A percentile compares a stretch with the other conserved stretches of the same genome.
phyloP scores from a whole-genome alignment of 2,113 vertebrate species.

The Psephotus haematonotus region DNA sequence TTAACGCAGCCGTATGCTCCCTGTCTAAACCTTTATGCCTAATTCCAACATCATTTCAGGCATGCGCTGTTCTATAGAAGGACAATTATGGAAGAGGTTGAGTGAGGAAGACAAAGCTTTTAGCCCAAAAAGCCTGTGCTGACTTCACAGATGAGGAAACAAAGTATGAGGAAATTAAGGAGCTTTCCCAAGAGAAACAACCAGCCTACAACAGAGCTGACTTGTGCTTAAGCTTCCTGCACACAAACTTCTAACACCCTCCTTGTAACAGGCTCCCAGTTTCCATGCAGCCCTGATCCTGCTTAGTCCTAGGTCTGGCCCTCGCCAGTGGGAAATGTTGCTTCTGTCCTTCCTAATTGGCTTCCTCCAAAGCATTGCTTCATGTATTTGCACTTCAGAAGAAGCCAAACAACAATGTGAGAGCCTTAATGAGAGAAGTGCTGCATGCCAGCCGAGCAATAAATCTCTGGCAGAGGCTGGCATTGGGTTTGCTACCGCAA shows the following conservation, averaged over 20 bases:
- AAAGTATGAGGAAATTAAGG: background rate
- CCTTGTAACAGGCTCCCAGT: background rate
- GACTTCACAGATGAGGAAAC: background rate
- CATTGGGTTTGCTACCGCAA: background rate
- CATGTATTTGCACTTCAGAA: background rate
- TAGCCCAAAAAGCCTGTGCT: background rate
- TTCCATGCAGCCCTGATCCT: background rate
- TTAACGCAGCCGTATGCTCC: accelerated
- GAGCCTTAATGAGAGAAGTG: background rate
- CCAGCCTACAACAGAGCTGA: background rate
- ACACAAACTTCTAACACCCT: background rate
- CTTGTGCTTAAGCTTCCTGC: background rate
- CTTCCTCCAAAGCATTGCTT: background rate
- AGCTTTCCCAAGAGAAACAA: background rate
- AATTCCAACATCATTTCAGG: accelerated
- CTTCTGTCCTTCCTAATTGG: background rate
- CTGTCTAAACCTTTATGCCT: background rate
- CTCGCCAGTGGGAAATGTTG: background rate
- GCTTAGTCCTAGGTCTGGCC: background rate
- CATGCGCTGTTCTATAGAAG: accelerated
- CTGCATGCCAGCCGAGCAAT: background rate
- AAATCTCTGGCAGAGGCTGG: background rate
- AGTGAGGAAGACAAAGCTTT: background rate
- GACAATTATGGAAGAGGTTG: background rate
- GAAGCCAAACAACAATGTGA: background rate